These are phyloP conservation scores for Coccyzus lansbergi DNA, from an alignment of 2,797 vertebrate species.

Conservation along the genomic window DNA sequence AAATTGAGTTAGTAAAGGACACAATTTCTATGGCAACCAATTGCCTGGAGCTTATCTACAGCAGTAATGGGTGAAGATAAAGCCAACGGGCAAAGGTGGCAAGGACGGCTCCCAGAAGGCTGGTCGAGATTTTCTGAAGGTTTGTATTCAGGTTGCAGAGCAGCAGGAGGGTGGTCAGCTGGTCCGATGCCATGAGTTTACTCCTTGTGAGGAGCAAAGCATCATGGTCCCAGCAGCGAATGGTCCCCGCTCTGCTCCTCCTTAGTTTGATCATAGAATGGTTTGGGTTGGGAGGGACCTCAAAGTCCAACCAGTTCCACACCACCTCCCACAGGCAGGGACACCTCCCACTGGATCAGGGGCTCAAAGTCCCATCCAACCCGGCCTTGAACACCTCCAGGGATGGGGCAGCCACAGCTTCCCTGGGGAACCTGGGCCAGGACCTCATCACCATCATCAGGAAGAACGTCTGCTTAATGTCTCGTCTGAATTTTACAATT, in stretches of 20 bases:
- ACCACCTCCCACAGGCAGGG: no score
- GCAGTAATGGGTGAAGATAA: rapidly evolving
- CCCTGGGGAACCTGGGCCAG: no score
- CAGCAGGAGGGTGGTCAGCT: rapidly evolving
- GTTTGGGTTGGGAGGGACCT: no score
- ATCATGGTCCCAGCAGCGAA: rapidly evolving
- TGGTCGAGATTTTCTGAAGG: background rate
- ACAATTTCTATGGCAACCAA: rapidly evolving
- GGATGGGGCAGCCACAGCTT: no score
- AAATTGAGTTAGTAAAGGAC: rapidly evolving
- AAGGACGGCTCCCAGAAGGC: rapidly evolving
- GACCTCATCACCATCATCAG: no score
- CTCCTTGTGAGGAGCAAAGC: rapidly evolving
- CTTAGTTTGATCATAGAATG: no score
- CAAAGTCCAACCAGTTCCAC: no score
- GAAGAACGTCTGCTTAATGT: no score
- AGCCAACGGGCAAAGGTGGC: rapidly evolving
- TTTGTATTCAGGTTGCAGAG: rapidly evolving
- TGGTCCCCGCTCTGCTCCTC: rapidly evolving
- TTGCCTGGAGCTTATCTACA: rapidly evolving
- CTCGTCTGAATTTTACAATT: no score
- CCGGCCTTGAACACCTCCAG: no score
- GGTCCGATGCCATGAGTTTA: rapidly evolving
- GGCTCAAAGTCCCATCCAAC: no score
- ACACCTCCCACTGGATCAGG: no score